Conservation (phyloP, 2,113 vertebrate species). For the Pseudois nayaur region DNA sequence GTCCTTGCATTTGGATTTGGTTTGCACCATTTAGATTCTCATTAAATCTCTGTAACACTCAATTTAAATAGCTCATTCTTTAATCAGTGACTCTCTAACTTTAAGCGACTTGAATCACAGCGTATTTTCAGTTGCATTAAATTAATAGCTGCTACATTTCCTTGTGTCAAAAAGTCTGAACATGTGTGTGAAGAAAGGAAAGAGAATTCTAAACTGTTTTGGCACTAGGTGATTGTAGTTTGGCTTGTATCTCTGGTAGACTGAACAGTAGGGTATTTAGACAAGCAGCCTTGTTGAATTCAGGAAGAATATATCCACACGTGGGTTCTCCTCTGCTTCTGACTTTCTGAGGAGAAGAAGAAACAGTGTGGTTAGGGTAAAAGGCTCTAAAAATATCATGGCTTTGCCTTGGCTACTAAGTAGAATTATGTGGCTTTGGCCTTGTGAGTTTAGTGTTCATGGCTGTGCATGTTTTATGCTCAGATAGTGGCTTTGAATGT, state of each 20-base stretch:
- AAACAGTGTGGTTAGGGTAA: constrained; percentile 28
- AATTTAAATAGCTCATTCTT: constrained; percentile 9
- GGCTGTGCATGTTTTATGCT: background rate
- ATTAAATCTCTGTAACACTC: background rate
- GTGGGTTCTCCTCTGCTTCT: background rate
- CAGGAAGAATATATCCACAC: background rate
- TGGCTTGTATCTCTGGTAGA: background rate
- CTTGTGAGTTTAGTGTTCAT: background rate
- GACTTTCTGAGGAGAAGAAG: background rate
- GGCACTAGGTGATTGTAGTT: constrained; percentile 5
- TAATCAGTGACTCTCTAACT: background rate
- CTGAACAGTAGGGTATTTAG: background rate
- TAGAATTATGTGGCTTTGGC: constrained; percentile 14
- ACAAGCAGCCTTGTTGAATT: background rate
- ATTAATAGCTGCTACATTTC: constrained; percentile 27
- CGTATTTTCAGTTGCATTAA: constrained; percentile 1
- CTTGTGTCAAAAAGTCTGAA: constrained; percentile 26
- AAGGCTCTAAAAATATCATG: constrained; percentile 20
- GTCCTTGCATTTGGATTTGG: background rate
- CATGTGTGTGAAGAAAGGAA: background rate
- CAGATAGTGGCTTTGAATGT: background rate
- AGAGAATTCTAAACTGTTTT: constrained; percentile 35
- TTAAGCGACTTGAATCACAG: background rate
- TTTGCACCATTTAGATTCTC: background rate
- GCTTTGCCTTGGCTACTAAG: constrained; percentile 11